Evolutionary conservation across 2,113 vertebrate genomes (phyloP), one percentile per base, ranked within the genome.

Genomic region (Bothrops jararaca): DNA sequence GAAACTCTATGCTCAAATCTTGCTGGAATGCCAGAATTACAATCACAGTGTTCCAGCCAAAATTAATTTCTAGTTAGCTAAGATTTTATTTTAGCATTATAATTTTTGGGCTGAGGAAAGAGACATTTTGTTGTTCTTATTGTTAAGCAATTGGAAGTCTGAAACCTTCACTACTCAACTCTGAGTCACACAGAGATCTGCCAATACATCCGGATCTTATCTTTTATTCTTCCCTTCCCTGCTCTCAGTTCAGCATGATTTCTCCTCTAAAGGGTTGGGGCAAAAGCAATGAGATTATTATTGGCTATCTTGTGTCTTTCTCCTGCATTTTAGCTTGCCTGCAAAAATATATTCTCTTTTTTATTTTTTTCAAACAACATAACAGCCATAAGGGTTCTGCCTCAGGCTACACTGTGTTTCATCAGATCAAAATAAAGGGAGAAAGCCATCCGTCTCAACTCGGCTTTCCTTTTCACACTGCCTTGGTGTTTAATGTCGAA

Each of bases 401-500:
- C 94, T 93, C 80, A 89, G 93, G 96, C 95, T 89, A 94, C 93
- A 93, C 91, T 93, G 64, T 48, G 9, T 96, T 97, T 95, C 74
- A 87, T 96, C 91, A 96, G 95, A 95, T 94, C 94, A 94, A 95
- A 93, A 96, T 95, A 45, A 69, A 4, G n/a, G 4, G 53, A 54
- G 90, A 93, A 50, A 90, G 20, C 93, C 92, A 69, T 95, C 90
- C 92, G 94, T 89, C 96, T 95, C 90, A 96, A 95, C 26, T 95
- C 85, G 93, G 0, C 94, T 96, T 95, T 92, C 50, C 86, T 94
- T 93, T 95, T 93, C 54, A 10, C 64, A 39, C 9, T 0, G 0
- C 91, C 97, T 96, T 96, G 95, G 94, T 96, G 89, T 97, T 94
- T 93, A 91, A 94, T 93, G 95, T 96, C 91, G 92, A 95, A 93